Conservation (phyloP, 2,888 invertebrate species). For the Epinotia brunnichana region DNA sequence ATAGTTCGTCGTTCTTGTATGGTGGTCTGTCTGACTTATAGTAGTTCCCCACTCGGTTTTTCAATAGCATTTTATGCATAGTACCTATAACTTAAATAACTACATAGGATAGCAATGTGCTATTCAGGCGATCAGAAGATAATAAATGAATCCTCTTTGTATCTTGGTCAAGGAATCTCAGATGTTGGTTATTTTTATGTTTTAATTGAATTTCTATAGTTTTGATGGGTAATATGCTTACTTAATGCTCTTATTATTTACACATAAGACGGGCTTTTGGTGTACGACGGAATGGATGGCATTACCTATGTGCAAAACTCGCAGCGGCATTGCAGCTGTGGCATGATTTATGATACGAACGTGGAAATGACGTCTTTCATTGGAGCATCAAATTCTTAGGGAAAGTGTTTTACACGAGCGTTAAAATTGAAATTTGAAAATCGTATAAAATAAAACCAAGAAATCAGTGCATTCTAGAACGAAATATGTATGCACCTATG, state of each 20-base stretch:
- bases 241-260: not conserved
- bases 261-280: not conserved
- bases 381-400: constrained; percentile 10
- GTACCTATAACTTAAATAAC: not conserved
- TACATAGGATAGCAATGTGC: not conserved
- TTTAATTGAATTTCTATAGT: not conserved
- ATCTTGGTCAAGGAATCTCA: not conserved
- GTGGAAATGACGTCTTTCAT: constrained; percentile 20
- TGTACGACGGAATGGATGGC: not conserved
- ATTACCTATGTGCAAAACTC: constrained; percentile 9
- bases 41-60: not conserved
- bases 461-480: not conserved
- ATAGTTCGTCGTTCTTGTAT: not conserved
- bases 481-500: too few relatives aligned
- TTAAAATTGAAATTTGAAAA: not conserved
- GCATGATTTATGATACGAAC: constrained; percentile 33
- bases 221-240: not conserved
- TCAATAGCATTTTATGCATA: too few relatives aligned
- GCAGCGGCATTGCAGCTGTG: constrained; percentile 20
- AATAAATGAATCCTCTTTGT: not conserved
- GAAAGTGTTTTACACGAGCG: not conserved
- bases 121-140: not conserved
- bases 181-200: not conserved
- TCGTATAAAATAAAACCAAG: not conserved
- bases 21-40: not conserved